Evolutionary conservation across 2,888 invertebrate species (phyloP).

Genomic region (Eupithecia vulgata): DNA sequence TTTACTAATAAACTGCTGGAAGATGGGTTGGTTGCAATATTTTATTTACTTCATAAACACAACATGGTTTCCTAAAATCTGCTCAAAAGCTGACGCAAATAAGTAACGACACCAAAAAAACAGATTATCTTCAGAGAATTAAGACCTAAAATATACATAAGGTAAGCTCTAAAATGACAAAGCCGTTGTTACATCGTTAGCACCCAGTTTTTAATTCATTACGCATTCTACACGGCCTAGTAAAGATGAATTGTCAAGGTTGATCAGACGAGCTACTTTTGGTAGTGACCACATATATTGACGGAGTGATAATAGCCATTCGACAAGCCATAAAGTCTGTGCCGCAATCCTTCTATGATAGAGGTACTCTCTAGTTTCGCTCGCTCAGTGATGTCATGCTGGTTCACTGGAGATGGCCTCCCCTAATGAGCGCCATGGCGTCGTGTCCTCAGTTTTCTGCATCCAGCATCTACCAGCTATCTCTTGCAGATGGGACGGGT

Average conservation of each 20-base stretch:
- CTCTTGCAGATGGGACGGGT: no score
- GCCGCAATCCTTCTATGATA: neutral
- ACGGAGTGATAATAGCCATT: neutral
- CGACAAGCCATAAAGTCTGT: neutral
- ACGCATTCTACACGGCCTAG: slow-evolving; percentile 31
- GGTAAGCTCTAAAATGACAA: slow-evolving; percentile 25
- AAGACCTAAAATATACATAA: slow-evolving; percentile 17
- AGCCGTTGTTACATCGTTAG: slow-evolving; percentile 23
- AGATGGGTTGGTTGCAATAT: neutral
- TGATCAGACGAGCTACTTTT: neutral
- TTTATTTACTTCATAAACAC: neutral
- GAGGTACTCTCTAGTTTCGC: neutral
- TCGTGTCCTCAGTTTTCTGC: no score
- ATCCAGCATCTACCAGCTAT: neutral
- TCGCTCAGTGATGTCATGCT: neutral
- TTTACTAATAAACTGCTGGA: neutral
- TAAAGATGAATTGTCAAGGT: slow-evolving; percentile 14
- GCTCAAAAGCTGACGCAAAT: neutral
- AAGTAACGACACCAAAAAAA: neutral
- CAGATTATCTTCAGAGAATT: slow-evolving; percentile 4
- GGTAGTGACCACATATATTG: neutral
- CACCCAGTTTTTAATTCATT: slow-evolving; percentile 36
- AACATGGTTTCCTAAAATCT: neutral
- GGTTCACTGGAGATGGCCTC: neutral
- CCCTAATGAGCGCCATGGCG: neutral